Percentiles rank a stretch among this genome's conserved stretches.
These are phyloP conservation scores for Polyommatus iphigenia DNA, from an alignment of 2,888 invertebrate species.

Conservation along the genomic window DNA sequence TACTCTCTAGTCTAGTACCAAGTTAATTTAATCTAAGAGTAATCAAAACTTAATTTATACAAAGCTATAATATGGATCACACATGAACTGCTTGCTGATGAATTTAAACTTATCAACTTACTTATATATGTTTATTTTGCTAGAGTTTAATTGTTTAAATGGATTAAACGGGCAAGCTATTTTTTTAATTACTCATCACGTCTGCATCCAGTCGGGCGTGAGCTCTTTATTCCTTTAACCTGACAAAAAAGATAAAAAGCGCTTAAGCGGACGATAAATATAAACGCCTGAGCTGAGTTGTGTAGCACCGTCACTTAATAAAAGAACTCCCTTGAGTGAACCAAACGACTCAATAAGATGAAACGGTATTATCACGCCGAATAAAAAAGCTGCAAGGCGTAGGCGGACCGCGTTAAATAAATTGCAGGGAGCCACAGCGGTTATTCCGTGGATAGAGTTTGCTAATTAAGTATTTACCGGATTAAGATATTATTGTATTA, in stretches of 20 bases:
- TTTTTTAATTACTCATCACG: background rate
- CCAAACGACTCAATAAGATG: conserved; percentile 74
- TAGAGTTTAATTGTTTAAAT: too few species aligned
- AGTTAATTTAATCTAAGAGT: too few species aligned
- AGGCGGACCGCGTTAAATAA: conserved; percentile 71
- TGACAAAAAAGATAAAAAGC: conserved; percentile 28
- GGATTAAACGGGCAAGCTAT: too few species aligned
- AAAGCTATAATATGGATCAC: too few species aligned
- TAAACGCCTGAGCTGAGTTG: conserved; percentile 53
- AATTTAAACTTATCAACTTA: too few species aligned
- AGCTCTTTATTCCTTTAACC: conserved; percentile 18
- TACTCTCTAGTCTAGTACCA: too few species aligned
- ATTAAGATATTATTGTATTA: background rate
- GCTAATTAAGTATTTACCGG: background rate
- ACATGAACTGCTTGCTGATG: too few species aligned
- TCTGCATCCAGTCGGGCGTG: background rate
- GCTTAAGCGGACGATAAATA: conserved; percentile 32
- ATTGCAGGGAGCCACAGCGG: conserved; percentile 64
- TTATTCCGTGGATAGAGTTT: background rate
- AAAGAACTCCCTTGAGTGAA: conserved; percentile 65
- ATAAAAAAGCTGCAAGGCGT: conserved; percentile 70
- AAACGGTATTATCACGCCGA: conserved; percentile 65
- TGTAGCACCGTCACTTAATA: conserved; percentile 71
- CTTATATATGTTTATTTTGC: too few species aligned
- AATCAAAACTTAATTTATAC: too few species aligned